phyloP scores from a whole-genome alignment of 1,140 invertebrate species.

The Drosophila watanabei region DNA sequence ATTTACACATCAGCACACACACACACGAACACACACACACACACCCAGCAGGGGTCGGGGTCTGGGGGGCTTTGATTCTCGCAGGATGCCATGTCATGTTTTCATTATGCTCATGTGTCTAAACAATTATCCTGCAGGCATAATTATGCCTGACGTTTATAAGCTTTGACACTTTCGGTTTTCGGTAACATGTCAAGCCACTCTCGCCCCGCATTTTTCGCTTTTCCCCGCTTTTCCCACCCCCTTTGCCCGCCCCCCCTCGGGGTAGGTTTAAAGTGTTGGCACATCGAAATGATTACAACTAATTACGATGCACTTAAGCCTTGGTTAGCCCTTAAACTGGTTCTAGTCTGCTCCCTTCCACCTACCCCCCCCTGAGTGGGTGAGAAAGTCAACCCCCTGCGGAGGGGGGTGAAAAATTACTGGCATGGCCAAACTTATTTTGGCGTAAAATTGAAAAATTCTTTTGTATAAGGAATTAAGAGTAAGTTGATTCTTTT shows the following conservation, averaged over 20 bases:
- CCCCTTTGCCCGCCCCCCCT: background rate
- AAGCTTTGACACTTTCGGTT: conserved; percentile 85
- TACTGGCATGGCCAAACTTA: conserved; percentile 83
- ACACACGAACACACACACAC: conserved; percentile 3
- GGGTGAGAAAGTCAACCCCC: background rate
- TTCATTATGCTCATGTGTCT: conserved; percentile 85
- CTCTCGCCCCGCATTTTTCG: conserved; percentile 25
- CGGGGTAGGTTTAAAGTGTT: conserved; percentile 26
- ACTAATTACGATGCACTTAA: conserved; percentile 63
- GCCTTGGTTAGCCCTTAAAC: conserved; percentile 11
- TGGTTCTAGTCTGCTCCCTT: background rate
- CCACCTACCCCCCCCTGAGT: background rate
- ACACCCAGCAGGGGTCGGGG: background rate
- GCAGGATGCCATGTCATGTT: conserved; percentile 83
- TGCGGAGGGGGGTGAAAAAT: conserved; percentile 65
- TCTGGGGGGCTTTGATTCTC: conserved; percentile 67
- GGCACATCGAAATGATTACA: conserved; percentile 65
- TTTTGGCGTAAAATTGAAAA: conserved; percentile 86
- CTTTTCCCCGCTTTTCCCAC: conserved; percentile 9
- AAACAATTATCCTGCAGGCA: conserved; percentile 85
- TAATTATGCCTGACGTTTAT: conserved; percentile 85
- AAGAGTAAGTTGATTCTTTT: conserved; percentile 74
- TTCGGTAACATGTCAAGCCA: conserved; percentile 70
- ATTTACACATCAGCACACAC: conserved; percentile 57
- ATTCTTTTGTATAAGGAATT: conserved; percentile 83